Conservation (phyloP, 1,140 invertebrate genomes). For the Eupristina koningsbergeri region DNA sequence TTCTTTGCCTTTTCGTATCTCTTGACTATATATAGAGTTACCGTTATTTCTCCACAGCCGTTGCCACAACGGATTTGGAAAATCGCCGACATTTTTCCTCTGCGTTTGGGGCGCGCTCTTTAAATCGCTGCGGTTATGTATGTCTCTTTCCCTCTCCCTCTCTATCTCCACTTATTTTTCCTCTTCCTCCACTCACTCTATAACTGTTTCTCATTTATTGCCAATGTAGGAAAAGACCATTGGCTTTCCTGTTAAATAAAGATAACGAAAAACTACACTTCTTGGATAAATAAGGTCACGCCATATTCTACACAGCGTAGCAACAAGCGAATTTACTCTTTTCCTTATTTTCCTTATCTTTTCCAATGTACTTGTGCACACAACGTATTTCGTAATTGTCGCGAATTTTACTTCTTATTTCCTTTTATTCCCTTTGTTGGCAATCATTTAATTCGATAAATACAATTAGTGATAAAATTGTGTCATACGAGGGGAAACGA, state of each 20-base stretch:
- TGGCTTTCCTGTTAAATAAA: slow-evolving; percentile 34
- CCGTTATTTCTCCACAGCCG: slow-evolving; percentile 17
- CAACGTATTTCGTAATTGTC: too few species aligned
- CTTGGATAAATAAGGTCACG: slow-evolving; percentile 4
- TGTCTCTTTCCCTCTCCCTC: neutral
- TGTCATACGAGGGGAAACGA: neutral
- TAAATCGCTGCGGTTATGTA: slow-evolving; percentile 44
- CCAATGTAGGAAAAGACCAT: neutral
- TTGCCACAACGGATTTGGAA: slow-evolving; percentile 53
- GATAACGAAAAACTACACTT: neutral
- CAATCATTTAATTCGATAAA: too few species aligned
- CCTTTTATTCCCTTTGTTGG: too few species aligned
- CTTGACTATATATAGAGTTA: neutral
- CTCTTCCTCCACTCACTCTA: neutral
- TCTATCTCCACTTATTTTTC: neutral
- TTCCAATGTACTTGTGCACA: too few species aligned
- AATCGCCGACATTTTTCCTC: slow-evolving; percentile 60
- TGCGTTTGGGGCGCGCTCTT: slow-evolving; percentile 15
- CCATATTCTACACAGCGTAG: too few species aligned
- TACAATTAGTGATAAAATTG: neutral
- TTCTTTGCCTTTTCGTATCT: neutral
- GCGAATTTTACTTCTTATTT: too few species aligned
- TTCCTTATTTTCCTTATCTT: neutral
- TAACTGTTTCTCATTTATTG: slow-evolving; percentile 26
- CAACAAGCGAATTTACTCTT: neutral